These are phyloP conservation scores for Petrolisthes cinctipes DNA, from an alignment of 2,888 invertebrate species.

Conservation along the genomic window DNA sequence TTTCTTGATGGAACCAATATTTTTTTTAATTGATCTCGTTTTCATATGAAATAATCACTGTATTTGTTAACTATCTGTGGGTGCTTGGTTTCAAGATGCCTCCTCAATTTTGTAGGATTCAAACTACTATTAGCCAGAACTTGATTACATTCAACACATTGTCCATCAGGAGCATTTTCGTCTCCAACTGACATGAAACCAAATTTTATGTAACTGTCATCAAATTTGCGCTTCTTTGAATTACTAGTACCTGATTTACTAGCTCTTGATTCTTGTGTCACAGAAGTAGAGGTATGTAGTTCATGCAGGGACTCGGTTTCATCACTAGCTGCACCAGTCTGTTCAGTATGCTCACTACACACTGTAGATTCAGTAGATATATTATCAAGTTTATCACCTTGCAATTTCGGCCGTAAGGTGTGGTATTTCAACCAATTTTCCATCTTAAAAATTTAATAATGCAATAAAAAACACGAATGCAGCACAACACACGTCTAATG, in stretches of 20 bases:
- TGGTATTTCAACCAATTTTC: slow-evolving; percentile 5
- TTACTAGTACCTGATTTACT: neutral
- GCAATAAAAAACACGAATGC: neutral
- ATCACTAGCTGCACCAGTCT: neutral
- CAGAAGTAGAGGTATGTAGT: slow-evolving; percentile 14
- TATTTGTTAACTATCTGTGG: slow-evolving; percentile 20
- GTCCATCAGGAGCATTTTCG: neutral
- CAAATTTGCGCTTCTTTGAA: slow-evolving; percentile 19
- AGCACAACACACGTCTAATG: neutral
- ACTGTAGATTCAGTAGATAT: slow-evolving; percentile 14
- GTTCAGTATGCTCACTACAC: slow-evolving; percentile 1
- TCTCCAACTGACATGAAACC: slow-evolving; percentile 25
- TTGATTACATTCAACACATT: slow-evolving; percentile 9
- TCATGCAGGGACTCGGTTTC: neutral
- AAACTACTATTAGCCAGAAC: slow-evolving; percentile 12
- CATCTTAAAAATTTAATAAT: neutral
- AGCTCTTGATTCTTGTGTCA: slow-evolving; percentile 11
- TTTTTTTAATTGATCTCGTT: neutral
- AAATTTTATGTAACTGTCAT: slow-evolving; percentile 23
- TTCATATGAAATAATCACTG: slow-evolving; percentile 21
- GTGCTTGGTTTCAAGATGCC: slow-evolving; percentile 15
- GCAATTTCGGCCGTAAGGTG: slow-evolving; percentile 15
- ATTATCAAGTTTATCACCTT: neutral
- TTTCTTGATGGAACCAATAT: slow-evolving; percentile 14
- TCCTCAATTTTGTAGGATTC: slow-evolving; percentile 21